Base-by-base conservation (phyloP, 2,888 invertebrate species). In the Spodoptera littoralis region DNA sequence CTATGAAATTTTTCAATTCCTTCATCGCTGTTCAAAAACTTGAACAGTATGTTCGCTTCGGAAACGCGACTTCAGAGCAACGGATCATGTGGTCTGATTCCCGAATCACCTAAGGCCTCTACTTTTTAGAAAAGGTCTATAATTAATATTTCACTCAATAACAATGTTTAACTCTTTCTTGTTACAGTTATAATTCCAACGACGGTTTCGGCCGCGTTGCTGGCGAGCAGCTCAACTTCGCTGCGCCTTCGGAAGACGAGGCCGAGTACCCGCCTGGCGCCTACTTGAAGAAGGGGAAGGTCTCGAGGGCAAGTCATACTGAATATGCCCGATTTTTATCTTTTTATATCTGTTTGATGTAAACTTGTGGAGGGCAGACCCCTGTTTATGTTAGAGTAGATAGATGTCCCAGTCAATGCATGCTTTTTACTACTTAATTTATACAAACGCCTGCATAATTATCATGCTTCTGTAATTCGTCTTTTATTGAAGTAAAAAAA, bases 201-300 rank as follows among this genome's bases (percentile, higher is more conserved):
- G 95, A 96, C 81, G 95, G 93, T 22, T 92, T 91, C 77, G 90
- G 91, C 0, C 91, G 95, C 47, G 91, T 89, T 51, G 92, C 88
- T 36, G 94, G 94, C 0, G 92, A 92, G 51, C 91, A 91, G 81
- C 90, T 97, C 83, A 96, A 96, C 93, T 97, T 97, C 91, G 81
- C 88, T 67, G 96, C 95, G 69, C 93, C 96, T 59, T 97, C 96
- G 63, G 97, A 97, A 87, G 97, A 97, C 90, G 97, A 97, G 89
- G 96, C 95, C 70, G 97, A 97, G 86, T 97, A 96, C 92, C 95
- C 96, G 68, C 93, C 96, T 49, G 95, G 95, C 67, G 95, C 95
- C 82, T 94, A 88, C 73, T 84, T 93, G 80, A 96, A 97, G 94
- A 96, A 97, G 95, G 96, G 95, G 91, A 97, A 97, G 95, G 96